phyloP scores from a whole-genome alignment of 2,797 vertebrate genomes.

The Bryconaethiops microstoma region DNA sequence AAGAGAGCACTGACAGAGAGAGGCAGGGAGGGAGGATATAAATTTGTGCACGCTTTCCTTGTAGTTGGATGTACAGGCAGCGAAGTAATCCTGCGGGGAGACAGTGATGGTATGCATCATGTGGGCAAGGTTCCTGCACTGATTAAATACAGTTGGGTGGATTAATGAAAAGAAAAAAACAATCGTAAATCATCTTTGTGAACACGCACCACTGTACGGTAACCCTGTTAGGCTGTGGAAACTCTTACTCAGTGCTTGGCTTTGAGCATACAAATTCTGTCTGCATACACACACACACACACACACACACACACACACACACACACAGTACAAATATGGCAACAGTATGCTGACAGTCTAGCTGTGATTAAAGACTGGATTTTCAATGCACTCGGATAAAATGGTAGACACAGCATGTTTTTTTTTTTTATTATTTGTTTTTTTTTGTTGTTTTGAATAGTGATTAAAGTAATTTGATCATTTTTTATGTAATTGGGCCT shows the following conservation, averaged over 20 bases:
- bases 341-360: conserved; percentile 17
- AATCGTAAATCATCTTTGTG: conserved; percentile 68
- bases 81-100: background rate
- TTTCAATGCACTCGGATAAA: conserved; percentile 45
- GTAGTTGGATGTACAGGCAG: background rate
- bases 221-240: conserved; percentile 70
- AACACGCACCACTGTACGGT: conserved; percentile 59
- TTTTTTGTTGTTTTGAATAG: conserved; percentile 56
- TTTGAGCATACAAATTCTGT: conserved; percentile 75
- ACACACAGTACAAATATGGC: conserved; percentile 2
- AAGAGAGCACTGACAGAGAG: background rate
- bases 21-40: background rate
- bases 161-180: conserved; percentile 46
- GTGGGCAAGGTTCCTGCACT: conserved; percentile 30
- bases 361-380: conserved; percentile 46
- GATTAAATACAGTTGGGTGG: conserved; percentile 48
- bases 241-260: conserved; percentile 75
- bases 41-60: background rate
- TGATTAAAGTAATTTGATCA: conserved; percentile 78
- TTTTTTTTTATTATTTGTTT: too few relatives aligned
- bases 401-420: conserved; percentile 22
- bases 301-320: conserved; percentile 45
- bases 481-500: conserved; percentile 58
- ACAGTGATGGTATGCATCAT: conserved; percentile 12
- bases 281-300: conserved; percentile 72